A percentile compares a stretch with the other conserved stretches of the same genome.
These are phyloP conservation scores for Chrysaora quinquecirrha DNA, from an alignment of 30 jellyfish, hydroid and myxozoan genomes.

Conservation along the genomic window DNA sequence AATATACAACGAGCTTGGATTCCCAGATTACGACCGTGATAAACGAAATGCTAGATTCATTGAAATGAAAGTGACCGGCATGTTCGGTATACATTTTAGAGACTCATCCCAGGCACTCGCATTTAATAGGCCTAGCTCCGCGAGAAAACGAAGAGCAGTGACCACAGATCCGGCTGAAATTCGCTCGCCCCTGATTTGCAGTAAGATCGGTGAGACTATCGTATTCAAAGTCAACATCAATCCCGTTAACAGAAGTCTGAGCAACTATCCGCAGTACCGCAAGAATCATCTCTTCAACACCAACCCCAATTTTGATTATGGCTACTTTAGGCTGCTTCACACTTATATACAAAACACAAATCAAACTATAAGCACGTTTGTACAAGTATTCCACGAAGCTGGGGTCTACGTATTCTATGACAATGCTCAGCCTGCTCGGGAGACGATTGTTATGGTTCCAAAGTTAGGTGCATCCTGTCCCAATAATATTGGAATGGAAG, in stretches of 20 bases:
- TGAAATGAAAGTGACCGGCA: conserved; percentile 66
- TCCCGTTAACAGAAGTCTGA: conserved; percentile 70
- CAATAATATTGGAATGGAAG: conserved; percentile 70
- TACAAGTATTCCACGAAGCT: conserved; percentile 84
- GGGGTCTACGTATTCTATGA: conserved; percentile 95
- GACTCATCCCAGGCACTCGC: conserved; percentile 40
- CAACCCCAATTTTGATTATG: conserved; percentile 92
- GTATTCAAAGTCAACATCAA: conserved; percentile 71
- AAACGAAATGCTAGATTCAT: conserved; percentile 34
- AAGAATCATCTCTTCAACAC: conserved; percentile 91
- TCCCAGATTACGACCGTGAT: conserved; percentile 82
- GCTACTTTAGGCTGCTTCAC: conserved; percentile 89
- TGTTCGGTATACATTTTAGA: conserved; percentile 64
- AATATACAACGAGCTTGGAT: conserved; percentile 71
- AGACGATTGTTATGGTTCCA: conserved; percentile 91
- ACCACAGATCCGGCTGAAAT: conserved; percentile 57
- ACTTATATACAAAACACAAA: conserved; percentile 81
- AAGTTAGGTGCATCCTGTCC: conserved; percentile 86
- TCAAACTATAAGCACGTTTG: conserved; percentile 79
- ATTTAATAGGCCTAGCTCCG: background rate
- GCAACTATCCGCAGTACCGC: conserved; percentile 87
- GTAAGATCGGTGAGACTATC: conserved; percentile 79
- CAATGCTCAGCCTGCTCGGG: conserved; percentile 85
- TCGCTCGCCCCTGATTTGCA: conserved; percentile 91
- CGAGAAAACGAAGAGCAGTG: conserved; percentile 76